Conservation (phyloP, 92 coral and sea anemone species). For the Blastomussa wellsi region DNA sequence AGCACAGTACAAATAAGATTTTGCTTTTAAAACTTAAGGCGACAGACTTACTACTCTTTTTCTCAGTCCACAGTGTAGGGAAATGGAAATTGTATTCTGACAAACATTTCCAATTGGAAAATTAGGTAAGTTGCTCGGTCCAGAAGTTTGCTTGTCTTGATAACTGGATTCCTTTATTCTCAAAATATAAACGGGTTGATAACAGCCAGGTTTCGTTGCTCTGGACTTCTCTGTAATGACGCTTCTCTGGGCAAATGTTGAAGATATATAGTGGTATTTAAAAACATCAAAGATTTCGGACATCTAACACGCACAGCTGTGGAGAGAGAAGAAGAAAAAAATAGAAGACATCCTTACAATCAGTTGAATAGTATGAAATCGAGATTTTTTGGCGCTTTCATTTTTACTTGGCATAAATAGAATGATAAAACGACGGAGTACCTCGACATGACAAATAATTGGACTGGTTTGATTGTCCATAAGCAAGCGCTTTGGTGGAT, state of each 20-base stretch:
- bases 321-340: neutral
- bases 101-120: neutral
- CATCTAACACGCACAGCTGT: constrained; percentile 73
- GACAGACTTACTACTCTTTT: neutral
- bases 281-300: constrained; percentile 51
- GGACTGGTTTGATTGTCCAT: neutral
- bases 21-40: neutral
- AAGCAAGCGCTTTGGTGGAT: neutral
- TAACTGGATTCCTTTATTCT: neutral
- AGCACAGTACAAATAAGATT: neutral
- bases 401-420: too few relatives aligned
- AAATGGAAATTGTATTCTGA: neutral
- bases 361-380: too few relatives aligned
- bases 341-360: neutral
- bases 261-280: neutral
- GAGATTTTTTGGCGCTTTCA: neutral
- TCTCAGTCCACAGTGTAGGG: neutral
- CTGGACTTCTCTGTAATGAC: neutral
- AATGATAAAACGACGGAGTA: neutral
- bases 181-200: neutral
- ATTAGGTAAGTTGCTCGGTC: neutral
- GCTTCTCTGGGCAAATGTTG: neutral
- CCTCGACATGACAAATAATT: neutral
- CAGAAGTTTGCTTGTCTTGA: neutral
- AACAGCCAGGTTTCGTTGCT: neutral